These are phyloP conservation scores for Cepaea hortensis DNA, from an alignment of 2,888 invertebrate species.

Conservation along the genomic window DNA sequence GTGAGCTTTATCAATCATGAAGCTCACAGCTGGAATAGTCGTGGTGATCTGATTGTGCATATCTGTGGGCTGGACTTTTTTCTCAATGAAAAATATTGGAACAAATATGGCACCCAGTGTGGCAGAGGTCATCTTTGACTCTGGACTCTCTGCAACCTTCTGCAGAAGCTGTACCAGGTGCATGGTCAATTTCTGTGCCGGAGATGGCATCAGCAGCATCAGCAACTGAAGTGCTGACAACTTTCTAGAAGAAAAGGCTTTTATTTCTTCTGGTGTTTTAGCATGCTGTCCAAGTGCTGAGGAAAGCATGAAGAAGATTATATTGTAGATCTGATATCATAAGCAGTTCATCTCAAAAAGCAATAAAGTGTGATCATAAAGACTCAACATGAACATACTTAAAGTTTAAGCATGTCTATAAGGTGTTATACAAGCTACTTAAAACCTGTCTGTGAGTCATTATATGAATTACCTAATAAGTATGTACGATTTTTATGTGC, in stretches of 20 bases:
- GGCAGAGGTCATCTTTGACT: slow-evolving; percentile 40
- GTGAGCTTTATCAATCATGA: slow-evolving; percentile 44
- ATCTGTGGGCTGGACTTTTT: slow-evolving; percentile 17
- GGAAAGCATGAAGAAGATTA: background rate
- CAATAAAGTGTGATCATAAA: no score
- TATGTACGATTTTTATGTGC: no score
- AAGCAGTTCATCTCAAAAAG: no score
- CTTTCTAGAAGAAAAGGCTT: slow-evolving; percentile 12
- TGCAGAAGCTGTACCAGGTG: slow-evolving; percentile 29
- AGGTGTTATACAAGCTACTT: no score
- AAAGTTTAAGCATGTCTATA: no score
- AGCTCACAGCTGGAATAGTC: slow-evolving; percentile 34
- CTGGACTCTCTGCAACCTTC: slow-evolving; percentile 18
- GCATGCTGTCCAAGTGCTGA: slow-evolving; percentile 41
- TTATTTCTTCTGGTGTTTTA: slow-evolving; percentile 18
- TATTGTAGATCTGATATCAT: no score
- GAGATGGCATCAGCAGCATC: slow-evolving; percentile 39
- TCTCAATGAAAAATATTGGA: slow-evolving; percentile 40
- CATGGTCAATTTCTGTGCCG: slow-evolving; percentile 22
- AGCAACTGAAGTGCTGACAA: slow-evolving; percentile 45
- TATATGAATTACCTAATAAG: no score
- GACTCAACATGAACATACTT: no score
- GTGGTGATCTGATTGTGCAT: background rate
- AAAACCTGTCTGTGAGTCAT: no score
- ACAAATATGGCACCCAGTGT: slow-evolving; percentile 42